Percentiles rank a stretch among this genome's conserved stretches.
phyloP scores from a whole-genome alignment of 2,797 vertebrate genomes.

The Limnodromus scolopaceus region DNA sequence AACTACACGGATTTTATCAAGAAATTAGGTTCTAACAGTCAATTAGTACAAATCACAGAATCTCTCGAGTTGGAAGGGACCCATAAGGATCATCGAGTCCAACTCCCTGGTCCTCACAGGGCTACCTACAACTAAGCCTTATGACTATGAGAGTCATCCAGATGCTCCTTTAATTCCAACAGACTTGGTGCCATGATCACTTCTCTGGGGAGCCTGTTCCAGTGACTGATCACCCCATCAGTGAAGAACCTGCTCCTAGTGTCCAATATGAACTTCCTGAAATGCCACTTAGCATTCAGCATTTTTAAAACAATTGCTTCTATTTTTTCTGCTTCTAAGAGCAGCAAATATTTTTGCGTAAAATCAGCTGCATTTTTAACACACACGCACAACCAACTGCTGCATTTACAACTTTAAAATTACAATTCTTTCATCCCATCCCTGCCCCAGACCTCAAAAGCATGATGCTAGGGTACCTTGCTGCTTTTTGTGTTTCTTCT shows the following conservation, averaged over 20 bases:
- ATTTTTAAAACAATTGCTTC: not conserved
- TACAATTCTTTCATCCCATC: not conserved
- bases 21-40: not conserved
- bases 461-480: conserved; percentile 80
- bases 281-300: not conserved
- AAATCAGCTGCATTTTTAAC: not conserved
- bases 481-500: conserved; percentile 92
- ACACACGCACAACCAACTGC: not conserved
- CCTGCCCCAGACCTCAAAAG: not conserved
- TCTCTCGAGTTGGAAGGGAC: not conserved
- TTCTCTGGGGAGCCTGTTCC: not conserved
- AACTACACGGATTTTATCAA: not conserved
- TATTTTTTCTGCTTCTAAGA: not conserved
- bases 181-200: not conserved
- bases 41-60: not conserved
- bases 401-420: not conserved
- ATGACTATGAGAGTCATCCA: not conserved
- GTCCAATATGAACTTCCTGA: not conserved
- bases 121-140: not conserved
- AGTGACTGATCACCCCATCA: not conserved
- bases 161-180: not conserved
- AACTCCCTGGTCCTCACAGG: not conserved
- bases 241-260: not conserved
- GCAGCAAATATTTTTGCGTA: not conserved
- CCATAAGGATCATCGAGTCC: not conserved